phyloP scores from a whole-genome alignment of 1,140 invertebrate genomes.

The Globodera rostochiensis region DNA sequence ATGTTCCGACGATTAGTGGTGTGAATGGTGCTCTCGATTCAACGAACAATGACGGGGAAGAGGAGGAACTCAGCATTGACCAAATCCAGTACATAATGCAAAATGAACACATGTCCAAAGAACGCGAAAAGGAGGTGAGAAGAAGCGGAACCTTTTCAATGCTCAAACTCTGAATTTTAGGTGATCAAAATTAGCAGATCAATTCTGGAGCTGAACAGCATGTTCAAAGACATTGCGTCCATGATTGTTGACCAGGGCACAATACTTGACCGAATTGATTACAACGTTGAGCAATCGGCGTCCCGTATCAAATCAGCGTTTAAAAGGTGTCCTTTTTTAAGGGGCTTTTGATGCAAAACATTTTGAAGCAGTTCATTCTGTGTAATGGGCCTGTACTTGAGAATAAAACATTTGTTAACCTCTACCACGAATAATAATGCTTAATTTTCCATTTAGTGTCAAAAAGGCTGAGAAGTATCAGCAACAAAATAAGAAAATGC shows the following conservation, averaged over 20 bases:
- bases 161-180: constrained; percentile 9
- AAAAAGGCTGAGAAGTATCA: constrained; percentile 69
- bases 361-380: not conserved
- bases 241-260: constrained; percentile 70
- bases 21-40: not conserved
- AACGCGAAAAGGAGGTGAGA: constrained; percentile 66
- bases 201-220: constrained; percentile 51
- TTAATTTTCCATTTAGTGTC: constrained; percentile 59
- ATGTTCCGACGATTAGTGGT: constrained; percentile 36
- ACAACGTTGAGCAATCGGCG: constrained; percentile 68
- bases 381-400: no score
- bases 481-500: constrained; percentile 68
- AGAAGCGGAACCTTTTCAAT: constrained; percentile 19
- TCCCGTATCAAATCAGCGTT: constrained; percentile 67
- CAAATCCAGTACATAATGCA: constrained; percentile 68
- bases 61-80: constrained; percentile 51
- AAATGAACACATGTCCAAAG: constrained; percentile 66
- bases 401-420: no score
- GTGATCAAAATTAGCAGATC: constrained; percentile 59
- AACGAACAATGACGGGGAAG: constrained; percentile 14
- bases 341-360: not conserved
- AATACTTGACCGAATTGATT: constrained; percentile 69
- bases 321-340: constrained; percentile 15
- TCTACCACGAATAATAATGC: no score
- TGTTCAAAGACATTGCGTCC: constrained; percentile 66